Evolutionary conservation across 1,140 invertebrate genomes (phyloP), one percentile per base, ranked within the genome.

Genomic region (Sweltsa coloradensis): DNA sequence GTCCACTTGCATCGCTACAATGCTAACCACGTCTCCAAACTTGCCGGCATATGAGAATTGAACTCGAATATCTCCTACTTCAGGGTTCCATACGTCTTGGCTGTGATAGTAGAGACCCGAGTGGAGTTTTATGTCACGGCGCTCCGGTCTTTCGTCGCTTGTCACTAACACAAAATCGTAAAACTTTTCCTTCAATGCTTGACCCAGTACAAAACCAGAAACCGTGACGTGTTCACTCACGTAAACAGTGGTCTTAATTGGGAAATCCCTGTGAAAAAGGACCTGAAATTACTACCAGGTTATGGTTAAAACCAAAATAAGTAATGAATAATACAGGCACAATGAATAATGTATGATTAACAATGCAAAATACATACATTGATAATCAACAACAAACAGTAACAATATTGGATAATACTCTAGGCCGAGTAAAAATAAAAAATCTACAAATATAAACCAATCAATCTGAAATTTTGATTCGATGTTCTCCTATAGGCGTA

Each of bases 61-160:
- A 51, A 91, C 72, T 36, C 88, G 67, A 37, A 89, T 70, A 61
- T 91, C 88, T 21, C 88, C 87, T 16, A 89, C 75, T 52, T 86
- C 72, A 41, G 87, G 85, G 60, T 87, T 77, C 67, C 84, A 79
- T n/a, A 89, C 77, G 68, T 89, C 84, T 36, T 75, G 68, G 9
- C 81, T 80, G 52, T 89, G 85, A 60, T 89, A 90, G 61, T 89
- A 91, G 29, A 89, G 73, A 3, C 85, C 86, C 39, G 85, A 77
- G 59, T 91, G 87, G 53, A 91, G 71, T 66, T 89, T 90, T 2
- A 89, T 85, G 54, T 86, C 81, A 55, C 62, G 72, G 34, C 80
- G 71, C 44, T 89, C 85, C 1, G 87, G 87, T 53, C 85, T 68
- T 48, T 87, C 82, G 59, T 89, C 86, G 24, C 85, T 85, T 31